phyloP scores from a whole-genome alignment of 2,113 vertebrate genomes.

The Herpailurus yagouaroundi region DNA sequence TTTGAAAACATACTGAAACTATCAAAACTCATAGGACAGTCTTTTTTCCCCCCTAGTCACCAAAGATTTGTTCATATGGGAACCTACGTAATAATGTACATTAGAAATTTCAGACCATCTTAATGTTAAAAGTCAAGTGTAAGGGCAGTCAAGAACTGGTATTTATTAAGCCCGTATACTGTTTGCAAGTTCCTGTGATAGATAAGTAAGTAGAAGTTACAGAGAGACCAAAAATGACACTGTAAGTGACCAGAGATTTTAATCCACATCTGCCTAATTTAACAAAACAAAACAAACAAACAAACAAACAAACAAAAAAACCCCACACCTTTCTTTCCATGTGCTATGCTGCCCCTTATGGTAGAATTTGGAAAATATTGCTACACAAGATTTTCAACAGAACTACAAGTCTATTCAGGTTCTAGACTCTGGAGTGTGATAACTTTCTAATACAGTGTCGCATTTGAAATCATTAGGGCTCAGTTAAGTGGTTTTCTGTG shows the following conservation, averaged over 20 bases:
- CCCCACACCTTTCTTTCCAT: neutral
- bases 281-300: neutral
- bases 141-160: neutral
- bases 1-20: neutral
- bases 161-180: neutral
- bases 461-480: neutral
- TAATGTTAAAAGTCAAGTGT: neutral
- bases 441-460: neutral
- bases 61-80: neutral
- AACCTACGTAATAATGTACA: neutral
- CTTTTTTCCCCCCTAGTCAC: neutral
- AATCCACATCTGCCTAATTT: neutral
- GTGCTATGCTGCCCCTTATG: conserved; percentile 63
- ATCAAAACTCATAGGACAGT: neutral
- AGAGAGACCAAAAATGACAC: neutral
- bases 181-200: neutral
- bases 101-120: neutral
- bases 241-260: neutral
- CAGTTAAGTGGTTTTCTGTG: conserved; percentile 6
- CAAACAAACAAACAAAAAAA: neutral
- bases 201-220: neutral
- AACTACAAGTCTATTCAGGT: neutral
- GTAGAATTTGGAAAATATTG: neutral
- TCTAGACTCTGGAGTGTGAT: neutral
- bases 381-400: neutral